Evolutionary conservation across 2,113 vertebrate genomes (phyloP).

Genomic region (Ochotona princeps): DNA sequence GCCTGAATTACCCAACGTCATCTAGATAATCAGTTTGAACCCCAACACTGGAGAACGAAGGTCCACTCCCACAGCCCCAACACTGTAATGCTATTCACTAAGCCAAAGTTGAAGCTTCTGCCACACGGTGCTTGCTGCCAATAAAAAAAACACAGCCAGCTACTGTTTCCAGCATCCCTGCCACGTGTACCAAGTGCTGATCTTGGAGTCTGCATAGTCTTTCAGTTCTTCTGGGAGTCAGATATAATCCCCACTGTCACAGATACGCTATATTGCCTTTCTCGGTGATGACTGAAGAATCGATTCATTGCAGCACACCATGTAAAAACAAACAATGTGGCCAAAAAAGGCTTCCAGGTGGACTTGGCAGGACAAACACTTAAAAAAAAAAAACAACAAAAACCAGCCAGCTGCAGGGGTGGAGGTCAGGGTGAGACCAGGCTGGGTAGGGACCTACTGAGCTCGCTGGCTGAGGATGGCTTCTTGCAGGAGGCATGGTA

Average conservation of each 20-base stretch:
- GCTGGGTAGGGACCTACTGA: not conserved
- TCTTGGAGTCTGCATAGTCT: not conserved
- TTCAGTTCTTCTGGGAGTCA: not conserved
- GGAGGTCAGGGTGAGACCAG: accelerated
- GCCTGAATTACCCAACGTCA: not conserved
- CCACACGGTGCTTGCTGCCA: not conserved
- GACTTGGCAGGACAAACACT: not conserved
- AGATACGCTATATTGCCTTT: not conserved
- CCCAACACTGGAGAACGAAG: not conserved
- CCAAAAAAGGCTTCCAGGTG: not conserved
- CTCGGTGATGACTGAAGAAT: not conserved
- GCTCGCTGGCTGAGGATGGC: not conserved
- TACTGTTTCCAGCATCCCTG: not conserved
- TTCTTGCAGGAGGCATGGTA: not conserved
- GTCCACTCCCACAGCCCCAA: not conserved
- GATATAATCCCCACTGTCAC: not conserved
- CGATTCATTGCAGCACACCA: not conserved
- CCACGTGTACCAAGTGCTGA: not conserved
- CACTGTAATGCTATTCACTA: not conserved
- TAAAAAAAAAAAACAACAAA: not conserved
- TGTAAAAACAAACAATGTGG: not conserved
- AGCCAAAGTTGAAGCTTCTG: not conserved
- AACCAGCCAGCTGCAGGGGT: not conserved
- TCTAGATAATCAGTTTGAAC: not conserved
- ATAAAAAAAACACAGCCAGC: not conserved